These are phyloP conservation scores for Thera obeliscata DNA, from an alignment of 2,888 invertebrate genomes.

Conservation along the genomic window DNA sequence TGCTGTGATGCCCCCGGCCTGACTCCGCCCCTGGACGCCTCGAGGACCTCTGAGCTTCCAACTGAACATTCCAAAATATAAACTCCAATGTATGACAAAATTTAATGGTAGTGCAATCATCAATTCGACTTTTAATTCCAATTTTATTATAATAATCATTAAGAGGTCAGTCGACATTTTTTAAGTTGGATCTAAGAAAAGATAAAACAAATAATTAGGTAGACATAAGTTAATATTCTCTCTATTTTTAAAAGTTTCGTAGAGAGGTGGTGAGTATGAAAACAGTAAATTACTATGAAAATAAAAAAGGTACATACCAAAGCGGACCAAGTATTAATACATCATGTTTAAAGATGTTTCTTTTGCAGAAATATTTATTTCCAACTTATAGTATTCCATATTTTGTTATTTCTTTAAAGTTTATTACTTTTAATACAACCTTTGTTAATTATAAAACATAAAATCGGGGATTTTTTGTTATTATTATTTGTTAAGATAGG, in stretches of 20 bases:
- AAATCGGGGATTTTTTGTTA: background rate
- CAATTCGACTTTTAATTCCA: slow-evolving; percentile 13
- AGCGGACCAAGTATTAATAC: slow-evolving; percentile 30
- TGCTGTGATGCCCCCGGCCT: slow-evolving; percentile 85
- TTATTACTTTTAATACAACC: slow-evolving; percentile 20
- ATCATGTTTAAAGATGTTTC: slow-evolving; percentile 1
- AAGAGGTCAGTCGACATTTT: slow-evolving; percentile 1
- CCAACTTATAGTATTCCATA: background rate
- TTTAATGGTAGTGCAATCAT: slow-evolving; percentile 17
- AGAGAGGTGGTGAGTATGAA: slow-evolving; percentile 2
- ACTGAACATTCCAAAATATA: slow-evolving; percentile 23
- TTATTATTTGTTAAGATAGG: background rate
- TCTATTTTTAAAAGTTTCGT: background rate
- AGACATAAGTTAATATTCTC: background rate
- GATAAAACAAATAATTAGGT: background rate
- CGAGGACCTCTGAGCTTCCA: slow-evolving; percentile 27
- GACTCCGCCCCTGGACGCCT: slow-evolving; percentile 22
- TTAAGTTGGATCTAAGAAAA: background rate
- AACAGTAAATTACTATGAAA: background rate
- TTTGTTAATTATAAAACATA: background rate
- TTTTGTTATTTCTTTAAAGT: slow-evolving; percentile 25
- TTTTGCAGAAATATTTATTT: background rate
- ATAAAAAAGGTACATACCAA: slow-evolving; percentile 21
- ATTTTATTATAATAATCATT: slow-evolving; percentile 2
- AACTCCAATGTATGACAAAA: slow-evolving; percentile 15